These are phyloP conservation scores for Muntiacus reevesi DNA, from an alignment of 2,113 vertebrate genomes.

Conservation along the genomic window DNA sequence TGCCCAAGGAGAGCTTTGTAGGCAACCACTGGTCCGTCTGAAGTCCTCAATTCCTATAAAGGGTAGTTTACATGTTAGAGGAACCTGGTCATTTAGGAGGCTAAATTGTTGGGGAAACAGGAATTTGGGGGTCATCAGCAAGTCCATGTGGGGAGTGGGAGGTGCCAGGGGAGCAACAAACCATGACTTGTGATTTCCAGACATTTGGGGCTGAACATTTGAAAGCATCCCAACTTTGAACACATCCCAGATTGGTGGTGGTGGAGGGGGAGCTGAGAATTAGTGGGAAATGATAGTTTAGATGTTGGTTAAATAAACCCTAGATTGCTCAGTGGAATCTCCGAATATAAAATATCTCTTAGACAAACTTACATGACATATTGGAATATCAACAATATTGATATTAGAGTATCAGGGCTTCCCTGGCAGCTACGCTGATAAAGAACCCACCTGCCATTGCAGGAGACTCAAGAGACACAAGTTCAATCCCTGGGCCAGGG, in stretches of 20 bases:
- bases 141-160: neutral
- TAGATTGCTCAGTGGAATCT: neutral
- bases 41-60: neutral
- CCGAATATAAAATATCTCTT: neutral
- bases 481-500: neutral
- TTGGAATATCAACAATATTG: neutral
- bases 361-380: neutral
- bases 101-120: neutral
- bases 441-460: neutral
- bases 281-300: neutral
- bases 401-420: neutral
- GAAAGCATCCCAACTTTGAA: neutral
- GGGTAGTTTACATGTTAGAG: neutral
- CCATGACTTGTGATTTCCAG: neutral
- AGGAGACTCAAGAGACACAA: neutral
- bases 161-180: neutral
- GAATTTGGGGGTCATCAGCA: neutral
- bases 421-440: neutral
- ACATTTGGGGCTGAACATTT: rapidly evolving
- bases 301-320: neutral
- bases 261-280: neutral
- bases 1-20: neutral
- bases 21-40: neutral
- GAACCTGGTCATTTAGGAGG: neutral
- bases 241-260: neutral